Evolutionary conservation across 2,797 vertebrate genomes (phyloP).

Genomic region (Acrossocheilus wenchowensis): DNA sequence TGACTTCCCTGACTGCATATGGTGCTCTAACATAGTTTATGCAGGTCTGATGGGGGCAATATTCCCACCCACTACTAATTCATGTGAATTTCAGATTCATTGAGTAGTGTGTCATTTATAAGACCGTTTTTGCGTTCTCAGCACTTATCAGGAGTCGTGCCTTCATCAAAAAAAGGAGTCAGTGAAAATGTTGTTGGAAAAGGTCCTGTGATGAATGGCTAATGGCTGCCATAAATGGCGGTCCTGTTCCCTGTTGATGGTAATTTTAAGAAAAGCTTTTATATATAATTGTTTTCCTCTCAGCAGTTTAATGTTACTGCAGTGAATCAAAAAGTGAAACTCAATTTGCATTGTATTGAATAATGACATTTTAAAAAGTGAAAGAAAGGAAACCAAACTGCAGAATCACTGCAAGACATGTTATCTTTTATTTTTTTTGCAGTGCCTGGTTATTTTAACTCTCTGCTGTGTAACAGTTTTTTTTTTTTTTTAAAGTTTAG

Average conservation of each 20-base stretch:
- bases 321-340: slow-evolving; percentile 28
- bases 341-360: background rate
- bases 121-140: slow-evolving; percentile 35
- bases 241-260: slow-evolving; percentile 24
- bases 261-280: slow-evolving; percentile 26
- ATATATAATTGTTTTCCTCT: slow-evolving; percentile 8
- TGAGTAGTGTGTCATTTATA: slow-evolving; percentile 41
- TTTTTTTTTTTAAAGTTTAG: background rate
- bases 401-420: background rate
- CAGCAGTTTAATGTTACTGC: background rate
- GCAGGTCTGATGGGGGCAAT: background rate
- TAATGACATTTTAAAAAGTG: background rate
- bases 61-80: slow-evolving; percentile 8
- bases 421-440: background rate
- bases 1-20: background rate
- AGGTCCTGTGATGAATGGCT: slow-evolving; percentile 12
- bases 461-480: background rate
- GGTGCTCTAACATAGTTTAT: background rate
- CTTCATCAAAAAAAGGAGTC: background rate
- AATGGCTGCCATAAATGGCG: slow-evolving; percentile 30
- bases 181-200: slow-evolving; percentile 19
- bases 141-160: slow-evolving; percentile 27
- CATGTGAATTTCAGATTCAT: slow-evolving; percentile 46
- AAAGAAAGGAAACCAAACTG: background rate
- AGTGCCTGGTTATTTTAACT: background rate